Percentiles rank a stretch among this genome's conserved stretches.
Conservation (phyloP, 2,888 invertebrate genomes). For the Heliconius ismenius region DNA sequence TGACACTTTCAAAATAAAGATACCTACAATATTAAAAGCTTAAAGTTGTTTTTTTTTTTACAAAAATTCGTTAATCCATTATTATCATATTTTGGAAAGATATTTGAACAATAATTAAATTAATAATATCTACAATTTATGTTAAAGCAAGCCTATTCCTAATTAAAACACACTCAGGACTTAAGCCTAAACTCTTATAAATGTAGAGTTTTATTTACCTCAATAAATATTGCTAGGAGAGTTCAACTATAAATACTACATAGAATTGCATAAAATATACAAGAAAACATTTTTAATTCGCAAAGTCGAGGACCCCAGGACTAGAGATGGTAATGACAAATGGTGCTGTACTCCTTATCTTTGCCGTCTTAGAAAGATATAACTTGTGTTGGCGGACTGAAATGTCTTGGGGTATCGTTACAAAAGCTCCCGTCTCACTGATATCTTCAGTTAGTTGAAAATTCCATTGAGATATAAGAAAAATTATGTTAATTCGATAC, state of each 20-base stretch:
- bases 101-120: too few relatives aligned
- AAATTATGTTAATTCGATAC: constrained; percentile 20
- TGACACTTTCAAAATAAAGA: neutral
- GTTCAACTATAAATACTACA: too few relatives aligned
- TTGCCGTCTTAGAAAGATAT: constrained; percentile 58
- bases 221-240: too few relatives aligned
- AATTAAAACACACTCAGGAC: too few relatives aligned
- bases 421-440: constrained; percentile 59
- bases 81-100: neutral
- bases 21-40: neutral
- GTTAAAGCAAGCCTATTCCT: too few relatives aligned
- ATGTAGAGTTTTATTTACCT: too few relatives aligned
- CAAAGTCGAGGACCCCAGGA: constrained; percentile 34
- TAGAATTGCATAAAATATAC: neutral
- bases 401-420: constrained; percentile 65
- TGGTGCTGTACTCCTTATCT: constrained; percentile 62
- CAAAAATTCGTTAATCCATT: neutral
- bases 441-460: constrained; percentile 55
- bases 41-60: neutral
- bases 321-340: constrained; percentile 71
- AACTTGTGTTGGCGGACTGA: constrained; percentile 62
- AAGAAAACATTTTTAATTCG: constrained; percentile 19
- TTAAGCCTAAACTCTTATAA: neutral
- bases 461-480: constrained; percentile 54
- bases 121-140: too few relatives aligned